Evolutionary conservation across 2,113 vertebrate species (phyloP), one percentile per base, ranked within the genome.

Genomic region (Chitala chitala): DNA sequence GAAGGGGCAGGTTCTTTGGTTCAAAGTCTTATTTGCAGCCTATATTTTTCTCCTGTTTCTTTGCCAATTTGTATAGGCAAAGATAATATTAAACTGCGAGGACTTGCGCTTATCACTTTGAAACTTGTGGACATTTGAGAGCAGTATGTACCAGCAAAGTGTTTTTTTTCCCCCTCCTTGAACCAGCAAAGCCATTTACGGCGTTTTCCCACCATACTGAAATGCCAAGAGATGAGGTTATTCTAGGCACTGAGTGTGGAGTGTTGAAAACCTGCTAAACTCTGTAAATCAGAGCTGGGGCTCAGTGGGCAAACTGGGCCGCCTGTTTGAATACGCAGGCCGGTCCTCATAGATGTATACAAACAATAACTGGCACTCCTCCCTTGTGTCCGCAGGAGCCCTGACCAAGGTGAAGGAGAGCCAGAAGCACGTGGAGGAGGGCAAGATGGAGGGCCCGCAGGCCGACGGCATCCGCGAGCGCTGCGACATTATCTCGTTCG

Each of bases 371-470:
- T 20, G 29, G 13, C 6, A 58, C 13, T 13, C 29, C 1, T 82
- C 73, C 75, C 74, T 46, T 88, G 61, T 82, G 74, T 79, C 36
- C 69, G 5, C 87, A 99, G 96, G 96, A 78, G 96, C 96, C 64
- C 90, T 99, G 86, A 97, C 94, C 77, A 99, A 99, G 89, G 96
- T 99, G 75, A 96, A 96, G 82, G 96, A 99, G 77, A 97, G 95
- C 85, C 93, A 94, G 82, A 93, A 94, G 2, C 96, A 98, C 0
- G 93, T 97, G 77, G 97, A 99, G 84, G 97, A 99, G 79, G 95
- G 95, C 24, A 99, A 98, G 90, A 97, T 97, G 96, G 96, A 99
- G 76, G 82, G 83, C n/a, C 87, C 91, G 4, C 95, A 98, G 84
- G 94, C 94, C 0, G 94, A 94, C 0, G 95, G 94, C 78, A 94